phyloP scores from a whole-genome alignment of 2,888 invertebrate species.

The Pegoplata infirma region DNA sequence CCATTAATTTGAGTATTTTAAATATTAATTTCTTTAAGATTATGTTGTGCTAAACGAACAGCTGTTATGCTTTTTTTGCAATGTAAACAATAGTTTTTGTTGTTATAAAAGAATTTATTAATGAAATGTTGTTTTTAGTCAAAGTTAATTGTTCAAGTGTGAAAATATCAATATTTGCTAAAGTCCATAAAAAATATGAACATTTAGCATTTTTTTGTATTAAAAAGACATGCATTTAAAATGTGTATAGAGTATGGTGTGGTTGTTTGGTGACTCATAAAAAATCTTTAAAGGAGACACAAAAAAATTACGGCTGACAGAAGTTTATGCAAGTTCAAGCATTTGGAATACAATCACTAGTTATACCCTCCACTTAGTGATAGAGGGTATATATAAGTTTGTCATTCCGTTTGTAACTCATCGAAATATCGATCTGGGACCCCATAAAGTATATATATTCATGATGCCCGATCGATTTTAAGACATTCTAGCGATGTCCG shows the following conservation, averaged over 20 bases:
- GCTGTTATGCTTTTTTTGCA: conserved; percentile 25
- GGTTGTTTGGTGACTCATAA: conserved; percentile 45
- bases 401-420: too few species aligned
- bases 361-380: too few species aligned
- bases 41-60: conserved; percentile 2
- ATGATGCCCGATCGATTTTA: too few species aligned
- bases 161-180: conserved; percentile 54
- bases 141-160: conserved; percentile 57
- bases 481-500: too few species aligned
- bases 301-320: conserved; percentile 50
- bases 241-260: not conserved
- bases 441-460: too few species aligned
- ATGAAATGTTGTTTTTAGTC: conserved; percentile 26
- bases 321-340: conserved; percentile 39
- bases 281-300: conserved; percentile 45
- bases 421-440: too few species aligned
- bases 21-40: not conserved
- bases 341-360: conserved; percentile 5
- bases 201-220: not conserved
- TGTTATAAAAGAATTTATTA: conserved; percentile 41
- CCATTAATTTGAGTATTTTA: not conserved
- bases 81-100: conserved; percentile 4
- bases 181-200: not conserved
- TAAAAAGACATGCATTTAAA: conserved; percentile 24
- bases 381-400: too few species aligned